These are phyloP conservation scores for Conger conger DNA, from an alignment of 2,113 vertebrate genomes.

Conservation along the genomic window DNA sequence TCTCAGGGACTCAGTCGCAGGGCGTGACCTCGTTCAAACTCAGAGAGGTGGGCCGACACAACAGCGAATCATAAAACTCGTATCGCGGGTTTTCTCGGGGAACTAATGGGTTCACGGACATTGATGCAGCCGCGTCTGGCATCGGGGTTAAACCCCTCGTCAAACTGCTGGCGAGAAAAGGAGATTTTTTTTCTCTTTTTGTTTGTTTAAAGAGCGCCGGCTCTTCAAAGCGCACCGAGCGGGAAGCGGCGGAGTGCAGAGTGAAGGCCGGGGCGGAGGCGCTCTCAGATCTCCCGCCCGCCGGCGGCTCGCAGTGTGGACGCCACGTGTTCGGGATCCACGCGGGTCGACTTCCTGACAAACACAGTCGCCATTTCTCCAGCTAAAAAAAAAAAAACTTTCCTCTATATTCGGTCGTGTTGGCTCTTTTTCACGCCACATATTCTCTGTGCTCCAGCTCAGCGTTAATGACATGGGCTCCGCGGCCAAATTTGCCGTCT, in stretches of 20 bases:
- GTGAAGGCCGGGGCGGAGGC: neutral
- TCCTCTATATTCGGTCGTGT: neutral
- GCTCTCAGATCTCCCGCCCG: neutral
- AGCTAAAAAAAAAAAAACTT: neutral
- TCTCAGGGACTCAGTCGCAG: too few relatives aligned
- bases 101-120: too few relatives aligned
- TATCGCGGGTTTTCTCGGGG: too few relatives aligned
- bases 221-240: slow-evolving; percentile 9
- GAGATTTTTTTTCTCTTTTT: too few relatives aligned
- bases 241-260: neutral
- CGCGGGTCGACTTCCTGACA: neutral
- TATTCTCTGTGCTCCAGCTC: neutral
- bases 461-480: neutral
- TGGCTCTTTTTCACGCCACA: neutral
- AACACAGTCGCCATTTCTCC: neutral
- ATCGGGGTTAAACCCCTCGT: too few relatives aligned
- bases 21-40: too few relatives aligned
- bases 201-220: too few relatives aligned
- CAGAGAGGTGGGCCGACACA: too few relatives aligned
- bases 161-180: too few relatives aligned
- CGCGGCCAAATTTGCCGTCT: neutral
- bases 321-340: neutral
- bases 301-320: neutral
- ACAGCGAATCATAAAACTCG: too few relatives aligned
- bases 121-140: too few relatives aligned